phyloP scores from a whole-genome alignment of 2,797 vertebrate species.

The Setipinna tenuifilis region DNA sequence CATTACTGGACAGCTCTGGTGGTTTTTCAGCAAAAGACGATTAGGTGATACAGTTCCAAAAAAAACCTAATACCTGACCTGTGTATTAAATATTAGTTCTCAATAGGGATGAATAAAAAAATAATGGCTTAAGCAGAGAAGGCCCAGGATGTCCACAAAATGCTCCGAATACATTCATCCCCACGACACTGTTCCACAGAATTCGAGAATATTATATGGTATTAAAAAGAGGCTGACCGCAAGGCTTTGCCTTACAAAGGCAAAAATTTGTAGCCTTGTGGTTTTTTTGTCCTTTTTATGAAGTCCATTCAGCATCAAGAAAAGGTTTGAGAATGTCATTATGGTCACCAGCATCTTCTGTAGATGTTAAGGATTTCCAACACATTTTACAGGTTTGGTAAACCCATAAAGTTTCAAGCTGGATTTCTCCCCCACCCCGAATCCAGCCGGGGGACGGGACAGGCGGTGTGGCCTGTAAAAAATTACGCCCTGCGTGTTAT shows the following conservation, averaged over 20 bases:
- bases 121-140: constrained; percentile 19
- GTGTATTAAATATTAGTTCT: constrained; percentile 23
- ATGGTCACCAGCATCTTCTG: constrained; percentile 22
- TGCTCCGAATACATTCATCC: constrained; percentile 15
- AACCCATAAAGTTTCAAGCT: constrained; percentile 19
- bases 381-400: constrained; percentile 5
- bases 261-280: constrained; percentile 7
- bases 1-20: neutral
- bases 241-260: constrained; percentile 17
- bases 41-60: neutral
- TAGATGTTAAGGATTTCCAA: constrained; percentile 2
- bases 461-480: neutral
- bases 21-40: neutral
- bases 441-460: neutral
- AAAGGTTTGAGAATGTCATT: constrained; percentile 16
- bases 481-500: constrained; percentile 16
- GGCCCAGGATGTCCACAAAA: constrained; percentile 17
- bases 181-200: constrained; percentile 3
- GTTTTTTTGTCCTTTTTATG: constrained; percentile 2
- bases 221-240: constrained; percentile 11
- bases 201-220: constrained; percentile 23
- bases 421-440: neutral
- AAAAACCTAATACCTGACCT: constrained; percentile 16
- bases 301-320: constrained; percentile 12
- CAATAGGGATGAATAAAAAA: constrained; percentile 12